These are phyloP conservation scores for Takifugu flavidus DNA, from an alignment of 2,113 vertebrate genomes.

Conservation along the genomic window DNA sequence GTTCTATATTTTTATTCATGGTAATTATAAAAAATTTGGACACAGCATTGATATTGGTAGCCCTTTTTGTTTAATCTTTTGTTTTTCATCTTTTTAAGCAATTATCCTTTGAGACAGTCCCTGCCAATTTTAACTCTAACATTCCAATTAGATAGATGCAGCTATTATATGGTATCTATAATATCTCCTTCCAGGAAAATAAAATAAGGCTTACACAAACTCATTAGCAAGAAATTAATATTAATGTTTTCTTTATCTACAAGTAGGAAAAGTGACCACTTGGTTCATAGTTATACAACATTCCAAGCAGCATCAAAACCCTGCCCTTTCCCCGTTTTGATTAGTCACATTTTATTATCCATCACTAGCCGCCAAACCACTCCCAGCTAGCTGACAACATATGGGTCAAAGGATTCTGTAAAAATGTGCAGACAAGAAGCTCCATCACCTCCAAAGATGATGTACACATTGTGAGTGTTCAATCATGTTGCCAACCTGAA, in stretches of 20 bases:
- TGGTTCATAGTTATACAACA: background rate
- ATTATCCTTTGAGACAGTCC: too few relatives aligned
- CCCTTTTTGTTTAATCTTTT: too few relatives aligned
- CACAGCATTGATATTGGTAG: too few relatives aligned
- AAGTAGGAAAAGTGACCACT: background rate
- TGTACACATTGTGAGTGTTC: background rate
- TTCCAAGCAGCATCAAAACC: background rate
- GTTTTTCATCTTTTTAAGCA: too few relatives aligned
- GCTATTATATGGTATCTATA: too few relatives aligned
- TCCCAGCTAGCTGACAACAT: background rate
- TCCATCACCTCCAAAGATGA: background rate
- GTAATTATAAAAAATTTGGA: too few relatives aligned
- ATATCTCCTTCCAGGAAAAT: too few relatives aligned
- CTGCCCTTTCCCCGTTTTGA: background rate
- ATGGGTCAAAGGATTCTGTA: background rate
- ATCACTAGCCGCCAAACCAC: background rate
- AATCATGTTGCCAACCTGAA: background rate
- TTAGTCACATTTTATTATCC: background rate
- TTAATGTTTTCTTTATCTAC: background rate
- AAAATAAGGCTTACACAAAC: background rate
- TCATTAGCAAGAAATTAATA: background rate
- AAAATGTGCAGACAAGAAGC: background rate
- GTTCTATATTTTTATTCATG: too few relatives aligned
- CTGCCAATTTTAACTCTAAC: too few relatives aligned
- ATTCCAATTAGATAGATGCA: too few relatives aligned